A percentile compares a stretch with the other conserved stretches of the same genome.
Conservation (phyloP, 2,113 vertebrate genomes). For the Pseudopodoces humilis region DNA sequence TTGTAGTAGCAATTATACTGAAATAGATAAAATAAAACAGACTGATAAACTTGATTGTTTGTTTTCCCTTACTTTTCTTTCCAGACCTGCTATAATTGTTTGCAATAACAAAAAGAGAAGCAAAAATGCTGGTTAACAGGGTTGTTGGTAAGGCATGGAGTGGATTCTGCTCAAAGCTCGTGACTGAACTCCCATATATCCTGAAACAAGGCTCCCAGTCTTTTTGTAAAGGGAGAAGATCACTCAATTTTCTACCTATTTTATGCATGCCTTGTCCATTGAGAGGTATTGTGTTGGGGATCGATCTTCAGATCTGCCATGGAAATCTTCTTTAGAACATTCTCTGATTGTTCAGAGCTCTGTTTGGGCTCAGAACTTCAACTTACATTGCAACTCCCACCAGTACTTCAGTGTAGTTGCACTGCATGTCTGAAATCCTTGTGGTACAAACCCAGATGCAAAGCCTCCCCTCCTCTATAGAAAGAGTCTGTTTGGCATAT, state of each 20-base stretch:
- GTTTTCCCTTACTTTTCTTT: constrained; percentile 17
- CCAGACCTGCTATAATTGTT: constrained; percentile 3
- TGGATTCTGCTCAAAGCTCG: neutral
- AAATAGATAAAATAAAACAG: constrained; percentile 49
- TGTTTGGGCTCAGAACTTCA: neutral
- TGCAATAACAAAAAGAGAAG: neutral
- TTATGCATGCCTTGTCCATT: neutral
- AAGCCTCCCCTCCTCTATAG: neutral
- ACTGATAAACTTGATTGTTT: constrained; percentile 24
- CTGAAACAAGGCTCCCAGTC: neutral
- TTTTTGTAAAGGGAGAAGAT: neutral
- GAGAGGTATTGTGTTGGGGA: neutral
- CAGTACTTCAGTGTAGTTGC: neutral
- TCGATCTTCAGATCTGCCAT: neutral
- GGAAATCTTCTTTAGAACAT: neutral
- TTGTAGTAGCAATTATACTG: constrained; percentile 5
- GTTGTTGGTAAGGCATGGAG: neutral
- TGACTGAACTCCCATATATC: neutral
- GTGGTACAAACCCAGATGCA: neutral
- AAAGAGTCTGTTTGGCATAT: neutral
- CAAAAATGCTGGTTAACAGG: neutral
- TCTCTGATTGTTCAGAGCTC: neutral
- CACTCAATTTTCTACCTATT: neutral
- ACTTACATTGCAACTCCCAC: neutral
- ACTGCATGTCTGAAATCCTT: neutral